Evolutionary conservation across 2,888 invertebrate species (phyloP), one percentile per base, ranked within the genome.

Genomic region (Miltochrista miniata): DNA sequence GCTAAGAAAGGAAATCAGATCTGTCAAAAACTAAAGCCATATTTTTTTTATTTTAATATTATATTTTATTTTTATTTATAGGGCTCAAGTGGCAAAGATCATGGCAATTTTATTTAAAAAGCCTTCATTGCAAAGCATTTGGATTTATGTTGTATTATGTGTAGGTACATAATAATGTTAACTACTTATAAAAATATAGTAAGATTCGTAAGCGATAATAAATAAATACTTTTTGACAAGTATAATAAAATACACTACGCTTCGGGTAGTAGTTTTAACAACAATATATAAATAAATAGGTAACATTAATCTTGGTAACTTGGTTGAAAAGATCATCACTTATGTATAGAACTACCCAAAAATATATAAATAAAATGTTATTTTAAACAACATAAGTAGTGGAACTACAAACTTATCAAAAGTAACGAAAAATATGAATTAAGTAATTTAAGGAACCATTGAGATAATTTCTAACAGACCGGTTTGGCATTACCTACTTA

Each of bases 301-400:
- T 68, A 65, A 65, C 62, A 68, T 52, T 42, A 33, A 57, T 54
- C 40, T 36, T 9, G 45, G 45, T 59, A 37, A 63, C 51, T 59
- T 33, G 10, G 14, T 14, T 36, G 36, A 36, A 36, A 15, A 36
- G 36, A 1, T 15, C 10, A 14, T 5, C 14, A 36, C 14, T 4
- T 14, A 36, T 9, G 14, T 10, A 24, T 24, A 5, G 18, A 24
- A 24, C 5, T 24, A 24, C 18, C n/a, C 5, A 24, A 24, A 24
- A 24, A 24, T 36, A 36, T 15, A 7, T 14, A 14, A 15, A 14
- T 36, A 36, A 36, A 13, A 10, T 15, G 14, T 9, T 11, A 34
- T 4, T 15, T 36, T 36, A 13, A 36, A 15, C 33, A 48, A 43
- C 48, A 31, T 33, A 10, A n/a, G n/a, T n/a, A n/a, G n/a, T n/a